Percentiles rank a stretch among this genome's conserved stretches.
These are phyloP conservation scores for Brachyistius frenatus DNA, from an alignment of 2,113 vertebrate genomes.

Conservation along the genomic window DNA sequence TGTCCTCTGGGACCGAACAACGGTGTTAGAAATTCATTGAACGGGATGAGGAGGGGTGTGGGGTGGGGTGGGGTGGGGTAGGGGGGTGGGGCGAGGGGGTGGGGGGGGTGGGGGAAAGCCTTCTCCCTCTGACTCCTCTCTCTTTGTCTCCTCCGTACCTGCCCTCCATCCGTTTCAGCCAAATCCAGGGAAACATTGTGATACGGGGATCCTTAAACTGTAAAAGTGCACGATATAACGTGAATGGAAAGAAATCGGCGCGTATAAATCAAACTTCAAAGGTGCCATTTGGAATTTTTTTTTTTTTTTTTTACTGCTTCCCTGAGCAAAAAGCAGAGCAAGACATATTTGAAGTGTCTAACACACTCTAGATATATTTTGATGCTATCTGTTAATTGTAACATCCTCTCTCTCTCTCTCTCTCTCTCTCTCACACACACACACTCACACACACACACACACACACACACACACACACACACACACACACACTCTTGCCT, in stretches of 20 bases:
- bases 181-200: not conserved
- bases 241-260: not conserved
- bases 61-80: no score
- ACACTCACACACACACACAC: not conserved
- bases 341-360: not conserved
- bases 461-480: constrained; percentile 1
- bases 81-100: no score
- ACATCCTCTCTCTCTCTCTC: not conserved
- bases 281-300: no score
- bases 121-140: constrained; percentile 39
- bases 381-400: not conserved
- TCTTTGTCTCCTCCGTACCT: constrained; percentile 26
- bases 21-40: constrained; percentile 67
- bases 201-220: not conserved
- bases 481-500: not conserved
- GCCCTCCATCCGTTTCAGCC: not conserved
- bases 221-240: not conserved
- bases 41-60: constrained; percentile 21
- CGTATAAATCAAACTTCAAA: not conserved
- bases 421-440: constrained; percentile 17
- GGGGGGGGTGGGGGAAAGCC: constrained; percentile 3
- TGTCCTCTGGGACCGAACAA: constrained; percentile 59
- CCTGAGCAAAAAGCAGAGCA: no score
- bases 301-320: no score
- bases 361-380: not conserved